Percentiles rank a stretch among this genome's conserved stretches.
phyloP scores from a whole-genome alignment of 2,888 invertebrate genomes.

The Scotopteryx bipunctaria region DNA sequence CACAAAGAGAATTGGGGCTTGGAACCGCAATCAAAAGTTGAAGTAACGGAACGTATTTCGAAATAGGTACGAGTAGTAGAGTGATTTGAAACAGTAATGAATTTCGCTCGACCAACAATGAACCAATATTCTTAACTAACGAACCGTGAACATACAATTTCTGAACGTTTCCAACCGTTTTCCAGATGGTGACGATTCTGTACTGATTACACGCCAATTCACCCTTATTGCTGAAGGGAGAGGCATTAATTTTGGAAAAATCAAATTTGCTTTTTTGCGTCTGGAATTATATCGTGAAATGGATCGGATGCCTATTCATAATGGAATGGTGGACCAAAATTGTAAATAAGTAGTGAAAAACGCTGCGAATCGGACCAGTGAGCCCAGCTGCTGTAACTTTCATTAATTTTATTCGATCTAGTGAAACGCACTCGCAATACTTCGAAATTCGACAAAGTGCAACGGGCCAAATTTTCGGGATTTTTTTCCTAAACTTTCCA shows the following conservation, averaged over 20 bases:
- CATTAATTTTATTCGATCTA: slow-evolving; percentile 1
- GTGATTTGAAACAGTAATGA: slow-evolving; percentile 51
- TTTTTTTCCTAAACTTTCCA: too few species aligned
- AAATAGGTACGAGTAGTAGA: slow-evolving; percentile 16
- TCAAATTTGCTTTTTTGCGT: slow-evolving; percentile 37
- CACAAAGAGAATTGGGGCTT: background rate
- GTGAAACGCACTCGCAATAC: too few species aligned
- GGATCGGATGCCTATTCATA: slow-evolving; percentile 36
- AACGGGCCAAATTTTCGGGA: too few species aligned
- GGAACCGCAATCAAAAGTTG: slow-evolving; percentile 8
- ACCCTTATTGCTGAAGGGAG: slow-evolving; percentile 53
- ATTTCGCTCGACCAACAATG: slow-evolving; percentile 57
- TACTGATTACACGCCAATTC: slow-evolving; percentile 64
- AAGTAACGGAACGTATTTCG: slow-evolving; percentile 9
- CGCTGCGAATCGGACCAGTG: slow-evolving; percentile 2
- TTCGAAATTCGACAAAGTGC: too few species aligned
- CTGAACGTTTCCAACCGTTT: slow-evolving; percentile 55
- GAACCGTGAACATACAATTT: slow-evolving; percentile 66
- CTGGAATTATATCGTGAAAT: slow-evolving; percentile 35
- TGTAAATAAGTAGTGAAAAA: slow-evolving; percentile 23
- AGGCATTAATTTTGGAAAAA: slow-evolving; percentile 50
- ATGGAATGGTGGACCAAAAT: slow-evolving; percentile 23
- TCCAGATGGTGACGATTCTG: slow-evolving; percentile 70
- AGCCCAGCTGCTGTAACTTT: slow-evolving; percentile 5
- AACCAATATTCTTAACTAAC: slow-evolving; percentile 67